Evolutionary conservation across 2,888 invertebrate species (phyloP), one percentile per base, ranked within the genome.

Genomic region (Lepidocyrtinus sp.): DNA sequence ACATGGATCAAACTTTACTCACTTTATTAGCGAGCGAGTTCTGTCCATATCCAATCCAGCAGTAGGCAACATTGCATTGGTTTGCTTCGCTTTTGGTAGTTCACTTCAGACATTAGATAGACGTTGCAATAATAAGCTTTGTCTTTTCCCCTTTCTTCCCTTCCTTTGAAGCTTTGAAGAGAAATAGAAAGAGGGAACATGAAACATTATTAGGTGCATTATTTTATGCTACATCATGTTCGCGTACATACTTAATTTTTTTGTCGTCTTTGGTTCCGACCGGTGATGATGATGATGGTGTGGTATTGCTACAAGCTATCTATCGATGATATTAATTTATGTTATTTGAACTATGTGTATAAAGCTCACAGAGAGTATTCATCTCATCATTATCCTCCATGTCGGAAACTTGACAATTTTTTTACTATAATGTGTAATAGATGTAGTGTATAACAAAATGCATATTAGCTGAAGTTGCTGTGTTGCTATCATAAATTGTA

Each of bases 31-130:
- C 45, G 69, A 69, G 55, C 69, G 50, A 55, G 55, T n/a, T 69
- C 69, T 36, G 36, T 36, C 36, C 69, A 69, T 69, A n/a, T n/a
- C n/a, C 69, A 59, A 70, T 70, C 70, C 70, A 70, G 69, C 17
- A 69, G n/a, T n/a, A 55, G 22, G 46, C 21, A 67, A 21, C 3
- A 46, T 55, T 55, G 69, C 19, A n/a, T 19, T 19, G n/a, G n/a
- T n/a, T n/a, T n/a, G n/a, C n/a, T n/a, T n/a, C n/a, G n/a, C n/a
- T n/a, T 67, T 67, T 67, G 55, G 45, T 69, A 69, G 69, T 24
- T 65, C 65, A 69, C 46, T 36, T 61, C 70, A 61, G 9, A 1
- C 15, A n/a, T n/a, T n/a, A n/a, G n/a, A n/a, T n/a, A n/a, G n/a
- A n/a, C n/a, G n/a, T 55, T 15, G 55, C 55, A 55, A 55, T 55